Conservation (phyloP, 1,140 invertebrate species). For the Teleogryllus occipitalis region DNA sequence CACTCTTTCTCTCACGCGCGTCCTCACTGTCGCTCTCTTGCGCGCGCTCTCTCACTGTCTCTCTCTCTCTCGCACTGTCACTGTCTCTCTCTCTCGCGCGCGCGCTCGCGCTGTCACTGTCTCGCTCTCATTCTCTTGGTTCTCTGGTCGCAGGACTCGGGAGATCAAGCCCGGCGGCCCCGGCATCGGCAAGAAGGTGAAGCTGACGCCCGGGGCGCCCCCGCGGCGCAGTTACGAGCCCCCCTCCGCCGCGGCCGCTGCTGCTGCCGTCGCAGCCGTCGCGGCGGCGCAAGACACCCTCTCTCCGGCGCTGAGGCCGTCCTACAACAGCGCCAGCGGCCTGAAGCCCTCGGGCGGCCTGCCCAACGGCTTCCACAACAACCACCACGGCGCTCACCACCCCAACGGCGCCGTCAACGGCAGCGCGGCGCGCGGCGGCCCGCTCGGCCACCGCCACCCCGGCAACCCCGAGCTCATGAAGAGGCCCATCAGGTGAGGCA, state of each 20-base stretch:
- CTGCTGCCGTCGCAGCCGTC: not conserved
- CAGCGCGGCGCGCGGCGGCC: slow-evolving; percentile 22
- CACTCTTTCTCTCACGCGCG: too few species aligned
- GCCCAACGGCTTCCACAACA: slow-evolving; percentile 32
- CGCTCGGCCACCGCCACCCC: slow-evolving; percentile 27
- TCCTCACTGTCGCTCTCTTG: too few species aligned
- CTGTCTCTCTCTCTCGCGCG: too few species aligned
- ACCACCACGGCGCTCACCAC: slow-evolving; percentile 34
- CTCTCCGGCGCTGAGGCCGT: slow-evolving; percentile 16
- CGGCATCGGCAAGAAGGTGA: slow-evolving; percentile 75
- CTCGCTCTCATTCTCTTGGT: too few species aligned
- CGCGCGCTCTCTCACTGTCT: too few species aligned
- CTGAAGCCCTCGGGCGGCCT: slow-evolving; percentile 18
- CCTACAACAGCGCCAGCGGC: slow-evolving; percentile 20
- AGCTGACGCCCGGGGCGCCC: slow-evolving; percentile 32
- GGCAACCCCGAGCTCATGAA: slow-evolving; percentile 54
- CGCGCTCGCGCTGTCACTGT: too few species aligned
- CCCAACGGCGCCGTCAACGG: slow-evolving; percentile 33
- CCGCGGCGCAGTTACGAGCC: slow-evolving; percentile 26
- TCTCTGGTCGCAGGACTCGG: slow-evolving; percentile 56
- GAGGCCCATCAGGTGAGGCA: slow-evolving; percentile 58
- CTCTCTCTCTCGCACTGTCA: too few species aligned
- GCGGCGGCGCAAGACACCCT: slow-evolving; percentile 10
- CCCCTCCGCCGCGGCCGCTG: slow-evolving; percentile 26
- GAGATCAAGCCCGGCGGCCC: slow-evolving; percentile 84